Evolutionary conservation across 2,888 invertebrate species (phyloP).

Genomic region (Catocala fraxini): DNA sequence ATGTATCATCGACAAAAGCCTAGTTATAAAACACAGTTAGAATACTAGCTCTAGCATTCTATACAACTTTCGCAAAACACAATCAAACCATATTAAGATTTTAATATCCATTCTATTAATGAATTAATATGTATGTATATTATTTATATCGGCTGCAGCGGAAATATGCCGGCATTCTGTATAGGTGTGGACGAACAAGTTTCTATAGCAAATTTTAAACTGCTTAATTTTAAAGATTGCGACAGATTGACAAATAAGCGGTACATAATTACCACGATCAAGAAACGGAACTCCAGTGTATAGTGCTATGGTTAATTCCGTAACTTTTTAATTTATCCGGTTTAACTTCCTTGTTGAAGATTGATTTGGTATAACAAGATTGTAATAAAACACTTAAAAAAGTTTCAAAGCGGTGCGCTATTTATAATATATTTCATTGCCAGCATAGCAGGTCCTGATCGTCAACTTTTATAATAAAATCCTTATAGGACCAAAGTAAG

Average conservation of each 20-base stretch:
- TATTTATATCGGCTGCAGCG: conserved; percentile 32
- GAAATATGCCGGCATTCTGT: conserved; percentile 40
- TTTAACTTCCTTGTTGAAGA: conserved; percentile 11
- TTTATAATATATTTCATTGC: too few relatives aligned
- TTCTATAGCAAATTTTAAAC: conserved; percentile 52
- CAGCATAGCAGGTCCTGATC: too few relatives aligned
- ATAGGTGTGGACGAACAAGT: conserved; percentile 50
- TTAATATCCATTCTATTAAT: conserved; percentile 15
- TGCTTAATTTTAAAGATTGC: conserved; percentile 52
- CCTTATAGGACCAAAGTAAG: too few relatives aligned
- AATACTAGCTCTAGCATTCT: conserved; percentile 12
- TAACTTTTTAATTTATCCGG: conserved; percentile 9
- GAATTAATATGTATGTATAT: conserved; percentile 20
- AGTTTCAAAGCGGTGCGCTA: too few relatives aligned
- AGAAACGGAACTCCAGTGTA: conserved; percentile 8
- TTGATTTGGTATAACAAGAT: conserved; percentile 3
- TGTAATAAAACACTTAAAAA: background rate
- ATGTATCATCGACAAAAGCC: background rate
- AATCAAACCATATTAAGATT: conserved; percentile 20
- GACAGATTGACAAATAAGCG: conserved; percentile 49
- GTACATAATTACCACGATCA: conserved; percentile 31
- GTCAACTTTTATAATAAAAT: too few relatives aligned
- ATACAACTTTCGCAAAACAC: conserved; percentile 17
- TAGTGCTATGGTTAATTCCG: conserved; percentile 3
- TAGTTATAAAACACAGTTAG: conserved; percentile 9